These are phyloP conservation scores for Ictidomys tridecemlineatus DNA, from an alignment of 2,113 vertebrate genomes.

Conservation along the genomic window DNA sequence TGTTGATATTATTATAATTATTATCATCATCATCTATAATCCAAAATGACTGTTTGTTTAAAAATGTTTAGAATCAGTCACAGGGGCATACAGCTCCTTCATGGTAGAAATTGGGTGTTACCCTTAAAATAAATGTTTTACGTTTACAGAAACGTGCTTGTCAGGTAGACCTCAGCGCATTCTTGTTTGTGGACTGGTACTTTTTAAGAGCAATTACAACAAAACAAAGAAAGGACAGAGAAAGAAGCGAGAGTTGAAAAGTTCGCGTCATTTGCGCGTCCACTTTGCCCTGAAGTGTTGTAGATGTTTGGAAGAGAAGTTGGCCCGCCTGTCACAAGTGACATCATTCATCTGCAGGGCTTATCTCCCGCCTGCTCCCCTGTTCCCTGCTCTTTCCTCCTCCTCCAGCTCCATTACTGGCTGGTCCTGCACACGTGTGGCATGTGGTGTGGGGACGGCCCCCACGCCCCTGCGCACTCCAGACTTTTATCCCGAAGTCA, in stretches of 20 bases:
- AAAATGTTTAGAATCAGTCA: not conserved
- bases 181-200: not conserved
- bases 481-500: slow-evolving; percentile 91
- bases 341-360: slow-evolving; percentile 82
- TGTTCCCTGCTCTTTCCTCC: slow-evolving; percentile 70
- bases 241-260: not conserved
- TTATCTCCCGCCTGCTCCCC: slow-evolving; percentile 73
- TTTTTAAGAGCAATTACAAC: not conserved
- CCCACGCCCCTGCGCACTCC: slow-evolving; percentile 88
- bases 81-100: not conserved
- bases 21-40: not conserved
- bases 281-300: slow-evolving; percentile 20
- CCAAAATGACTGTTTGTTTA: not conserved
- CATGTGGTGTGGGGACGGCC: slow-evolving; percentile 81
- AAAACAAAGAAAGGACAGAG: not conserved
- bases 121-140: not conserved
- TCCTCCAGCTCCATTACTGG: slow-evolving; percentile 76
- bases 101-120: not conserved
- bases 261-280: not conserved
- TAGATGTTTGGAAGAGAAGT: slow-evolving; percentile 76
- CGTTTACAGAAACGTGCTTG: not conserved
- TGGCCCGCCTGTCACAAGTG: slow-evolving; percentile 74
- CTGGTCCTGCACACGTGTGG: slow-evolving; percentile 56
- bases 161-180: fast-evolving
- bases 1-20: too few relatives aligned